Evolutionary conservation across 2,113 vertebrate genomes (phyloP).

Genomic region (Amphilophus citrinellus): DNA sequence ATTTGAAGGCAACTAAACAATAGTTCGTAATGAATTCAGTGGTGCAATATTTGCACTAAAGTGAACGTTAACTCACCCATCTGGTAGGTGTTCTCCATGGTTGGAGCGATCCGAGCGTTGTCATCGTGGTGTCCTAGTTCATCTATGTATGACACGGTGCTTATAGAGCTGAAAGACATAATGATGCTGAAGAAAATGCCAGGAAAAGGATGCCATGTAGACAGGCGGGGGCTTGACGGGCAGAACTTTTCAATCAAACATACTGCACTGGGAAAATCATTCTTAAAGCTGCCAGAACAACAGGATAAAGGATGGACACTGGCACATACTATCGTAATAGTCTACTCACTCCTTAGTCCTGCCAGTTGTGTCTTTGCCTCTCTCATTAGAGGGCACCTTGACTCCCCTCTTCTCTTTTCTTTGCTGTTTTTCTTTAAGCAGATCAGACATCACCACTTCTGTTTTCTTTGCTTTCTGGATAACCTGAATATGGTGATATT

Average conservation of each 20-base stretch:
- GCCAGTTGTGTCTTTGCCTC: constrained; percentile 66
- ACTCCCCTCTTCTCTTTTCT: constrained; percentile 80
- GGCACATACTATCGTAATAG: neutral
- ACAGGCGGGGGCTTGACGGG: neutral
- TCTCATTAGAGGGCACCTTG: constrained; percentile 77
- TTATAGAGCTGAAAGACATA: constrained; percentile 79
- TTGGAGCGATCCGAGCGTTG: constrained; percentile 55
- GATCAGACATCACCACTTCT: constrained; percentile 76
- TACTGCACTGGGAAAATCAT: neutral
- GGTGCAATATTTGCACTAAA: neutral
- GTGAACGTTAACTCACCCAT: constrained; percentile 75
- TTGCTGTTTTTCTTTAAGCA: constrained; percentile 76
- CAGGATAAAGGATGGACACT: neutral
- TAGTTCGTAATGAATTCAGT: neutral
- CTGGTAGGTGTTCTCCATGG: constrained; percentile 87
- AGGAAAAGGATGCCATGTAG: too few species aligned
- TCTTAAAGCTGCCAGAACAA: neutral
- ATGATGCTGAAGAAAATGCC: neutral
- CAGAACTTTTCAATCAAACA: neutral
- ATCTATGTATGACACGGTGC: constrained; percentile 81
- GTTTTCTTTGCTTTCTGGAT: neutral
- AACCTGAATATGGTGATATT: neutral
- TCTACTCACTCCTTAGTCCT: constrained; percentile 84
- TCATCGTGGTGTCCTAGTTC: constrained; percentile 83
- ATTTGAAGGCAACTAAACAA: neutral